A percentile compares a stretch with the other conserved stretches of the same genome.
phyloP scores from a whole-genome alignment of 1,140 invertebrate genomes.

The Drosophila ananassae region DNA sequence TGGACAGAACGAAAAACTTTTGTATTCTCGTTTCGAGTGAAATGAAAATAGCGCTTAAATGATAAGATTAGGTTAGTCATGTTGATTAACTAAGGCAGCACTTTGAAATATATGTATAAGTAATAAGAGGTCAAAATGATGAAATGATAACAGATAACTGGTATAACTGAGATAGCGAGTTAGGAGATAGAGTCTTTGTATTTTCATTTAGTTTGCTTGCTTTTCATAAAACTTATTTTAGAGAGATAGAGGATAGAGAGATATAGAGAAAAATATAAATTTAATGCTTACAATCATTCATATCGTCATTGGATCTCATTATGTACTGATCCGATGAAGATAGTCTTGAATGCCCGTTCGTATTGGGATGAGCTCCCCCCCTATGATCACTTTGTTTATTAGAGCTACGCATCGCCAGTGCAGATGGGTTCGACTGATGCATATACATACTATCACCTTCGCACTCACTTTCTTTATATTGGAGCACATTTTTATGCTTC shows the following conservation, averaged over 20 bases:
- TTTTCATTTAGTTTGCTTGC: constrained; percentile 55
- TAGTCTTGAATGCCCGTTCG: constrained; percentile 84
- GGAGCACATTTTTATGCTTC: constrained; percentile 95
- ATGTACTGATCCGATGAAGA: constrained; percentile 84
- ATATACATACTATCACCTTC: constrained; percentile 85
- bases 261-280: constrained; percentile 77
- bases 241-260: constrained; percentile 50
- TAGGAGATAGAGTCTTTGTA: constrained; percentile 72
- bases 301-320: constrained; percentile 85
- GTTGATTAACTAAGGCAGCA: constrained; percentile 55
- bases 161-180: constrained; percentile 78
- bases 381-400: constrained; percentile 84
- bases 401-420: constrained; percentile 84
- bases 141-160: constrained; percentile 55
- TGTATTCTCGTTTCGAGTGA: constrained; percentile 57
- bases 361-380: constrained; percentile 85
- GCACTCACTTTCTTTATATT: constrained; percentile 98
- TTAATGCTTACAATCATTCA: constrained; percentile 85
- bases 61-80: constrained; percentile 64
- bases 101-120: constrained; percentile 32
- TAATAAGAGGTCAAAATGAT: constrained; percentile 50
- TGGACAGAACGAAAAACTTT: constrained; percentile 62
- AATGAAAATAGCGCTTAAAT: constrained; percentile 62
- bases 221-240: constrained; percentile 65
- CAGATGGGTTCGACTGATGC: constrained; percentile 84